Conservation (phyloP, 2,113 vertebrate genomes). For the Cephalopterus ornatus region DNA sequence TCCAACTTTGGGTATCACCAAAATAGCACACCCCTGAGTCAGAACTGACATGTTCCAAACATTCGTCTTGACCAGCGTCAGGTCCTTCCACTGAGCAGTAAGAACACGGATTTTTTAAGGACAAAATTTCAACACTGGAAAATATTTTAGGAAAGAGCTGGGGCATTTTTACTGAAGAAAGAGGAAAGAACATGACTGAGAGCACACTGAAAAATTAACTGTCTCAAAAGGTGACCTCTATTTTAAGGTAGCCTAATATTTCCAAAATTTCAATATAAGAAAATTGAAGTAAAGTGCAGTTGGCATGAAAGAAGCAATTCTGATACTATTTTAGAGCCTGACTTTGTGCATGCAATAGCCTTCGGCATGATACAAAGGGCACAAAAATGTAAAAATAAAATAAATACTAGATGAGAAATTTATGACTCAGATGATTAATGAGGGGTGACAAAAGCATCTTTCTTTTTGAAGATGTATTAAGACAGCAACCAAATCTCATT, state of each 20-base stretch:
- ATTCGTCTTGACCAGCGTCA: not conserved
- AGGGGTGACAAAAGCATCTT: not conserved
- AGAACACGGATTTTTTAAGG: not conserved
- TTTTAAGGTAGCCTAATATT: not conserved
- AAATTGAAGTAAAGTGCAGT: not conserved
- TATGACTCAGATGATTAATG: slow-evolving; percentile 2
- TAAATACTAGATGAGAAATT: not conserved
- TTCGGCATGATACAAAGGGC: not conserved
- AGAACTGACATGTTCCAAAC: not conserved
- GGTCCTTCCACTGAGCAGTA: not conserved
- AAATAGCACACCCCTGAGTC: not conserved
- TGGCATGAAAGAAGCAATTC: not conserved
- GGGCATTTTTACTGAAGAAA: not conserved
- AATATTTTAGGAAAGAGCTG: not conserved
- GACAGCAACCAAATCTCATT: not conserved
- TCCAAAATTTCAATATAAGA: not conserved
- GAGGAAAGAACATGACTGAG: not conserved
- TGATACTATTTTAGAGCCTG: not conserved
- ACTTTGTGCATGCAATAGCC: not conserved
- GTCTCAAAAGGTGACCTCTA: not conserved
- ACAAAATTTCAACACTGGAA: not conserved
- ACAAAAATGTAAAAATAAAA: not conserved
- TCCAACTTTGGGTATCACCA: not conserved
- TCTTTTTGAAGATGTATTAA: not conserved
- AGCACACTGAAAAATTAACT: not conserved